These are phyloP conservation scores for Malurus melanocephalus DNA, from an alignment of 2,113 vertebrate genomes.

Conservation along the genomic window DNA sequence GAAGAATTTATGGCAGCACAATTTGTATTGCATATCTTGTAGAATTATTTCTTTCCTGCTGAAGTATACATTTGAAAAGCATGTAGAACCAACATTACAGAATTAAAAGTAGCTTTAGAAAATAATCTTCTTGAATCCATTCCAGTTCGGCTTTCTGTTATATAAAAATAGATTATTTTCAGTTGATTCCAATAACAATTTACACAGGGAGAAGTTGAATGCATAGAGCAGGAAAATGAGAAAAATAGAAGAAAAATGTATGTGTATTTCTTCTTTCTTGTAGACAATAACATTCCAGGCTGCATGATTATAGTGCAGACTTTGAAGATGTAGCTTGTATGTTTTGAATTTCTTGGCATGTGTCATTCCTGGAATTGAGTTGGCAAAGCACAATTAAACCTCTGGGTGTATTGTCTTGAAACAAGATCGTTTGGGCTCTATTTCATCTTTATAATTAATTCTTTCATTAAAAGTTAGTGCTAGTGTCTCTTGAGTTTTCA, in stretches of 20 bases:
- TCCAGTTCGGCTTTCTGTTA: not conserved
- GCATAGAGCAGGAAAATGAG: not conserved
- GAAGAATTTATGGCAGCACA: not conserved
- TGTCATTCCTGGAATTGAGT: not conserved
- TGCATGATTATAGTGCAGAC: not conserved
- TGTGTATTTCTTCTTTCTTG: not conserved
- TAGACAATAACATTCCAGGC: not conserved
- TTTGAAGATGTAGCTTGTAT: not conserved
- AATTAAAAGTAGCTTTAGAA: not conserved
- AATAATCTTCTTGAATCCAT: not conserved
- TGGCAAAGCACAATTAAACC: not conserved
- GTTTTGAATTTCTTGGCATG: not conserved
- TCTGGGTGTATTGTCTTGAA: conserved; percentile 4
- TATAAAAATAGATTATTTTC: not conserved
- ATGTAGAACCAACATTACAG: not conserved
- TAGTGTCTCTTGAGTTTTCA: conserved; percentile 6
- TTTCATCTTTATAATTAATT: conserved; percentile 26
- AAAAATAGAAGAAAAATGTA: not conserved
- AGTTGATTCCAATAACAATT: not conserved
- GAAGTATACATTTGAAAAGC: not conserved
- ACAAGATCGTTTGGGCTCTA: not conserved
- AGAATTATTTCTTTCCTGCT: not conserved
- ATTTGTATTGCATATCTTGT: not conserved
- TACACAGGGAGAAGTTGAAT: not conserved
- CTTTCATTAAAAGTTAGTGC: conserved; percentile 30